A percentile compares a stretch with the other conserved stretches of the same genome.
Conservation (phyloP, 2,797 vertebrate genomes). For the Sciurus carolinensis region DNA sequence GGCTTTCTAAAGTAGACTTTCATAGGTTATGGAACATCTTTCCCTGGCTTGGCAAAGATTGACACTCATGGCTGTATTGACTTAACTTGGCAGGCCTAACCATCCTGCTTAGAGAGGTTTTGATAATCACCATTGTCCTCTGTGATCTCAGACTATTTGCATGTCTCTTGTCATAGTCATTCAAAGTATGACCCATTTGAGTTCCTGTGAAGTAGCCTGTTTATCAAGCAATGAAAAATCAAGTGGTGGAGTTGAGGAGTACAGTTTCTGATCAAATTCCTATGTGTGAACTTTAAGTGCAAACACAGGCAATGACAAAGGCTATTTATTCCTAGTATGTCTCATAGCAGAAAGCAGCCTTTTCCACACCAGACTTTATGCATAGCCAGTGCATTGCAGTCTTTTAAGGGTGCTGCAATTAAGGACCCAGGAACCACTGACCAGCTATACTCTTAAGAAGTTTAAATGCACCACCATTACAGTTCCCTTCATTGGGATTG, state of each 20-base stretch:
- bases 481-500: background rate
- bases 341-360: background rate
- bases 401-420: background rate
- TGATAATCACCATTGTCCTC: background rate
- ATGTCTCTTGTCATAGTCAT: background rate
- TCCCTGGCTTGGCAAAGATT: background rate
- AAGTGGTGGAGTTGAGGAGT: background rate
- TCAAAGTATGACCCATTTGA: background rate
- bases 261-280: background rate
- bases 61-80: background rate
- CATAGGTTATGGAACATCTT: background rate
- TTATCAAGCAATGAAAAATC: background rate
- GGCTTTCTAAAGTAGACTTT: background rate
- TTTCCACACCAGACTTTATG: background rate
- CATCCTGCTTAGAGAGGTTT: background rate
- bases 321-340: background rate
- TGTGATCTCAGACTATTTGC: background rate
- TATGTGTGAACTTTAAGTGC: background rate
- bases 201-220: background rate
- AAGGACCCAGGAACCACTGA: background rate
- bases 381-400: background rate
- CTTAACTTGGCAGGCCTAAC: background rate
- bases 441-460: accelerated
- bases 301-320: background rate
- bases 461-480: background rate